These are phyloP conservation scores for Caenorhabditis sp. DNA, from an alignment of 2,888 invertebrate species.

Conservation along the genomic window DNA sequence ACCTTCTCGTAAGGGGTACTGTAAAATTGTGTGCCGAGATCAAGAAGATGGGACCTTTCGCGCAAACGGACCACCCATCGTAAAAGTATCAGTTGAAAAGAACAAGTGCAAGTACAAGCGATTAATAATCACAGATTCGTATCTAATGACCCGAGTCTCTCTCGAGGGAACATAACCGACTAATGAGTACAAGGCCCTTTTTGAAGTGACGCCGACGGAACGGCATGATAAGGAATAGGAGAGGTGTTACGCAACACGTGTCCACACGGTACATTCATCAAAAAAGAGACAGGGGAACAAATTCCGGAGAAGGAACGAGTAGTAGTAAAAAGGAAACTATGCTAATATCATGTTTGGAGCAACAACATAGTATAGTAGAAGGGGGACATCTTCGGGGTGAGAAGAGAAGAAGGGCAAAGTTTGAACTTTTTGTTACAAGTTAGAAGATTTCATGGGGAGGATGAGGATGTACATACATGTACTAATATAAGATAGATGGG, in stretches of 20 bases:
- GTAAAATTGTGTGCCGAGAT: slow-evolving; percentile 39
- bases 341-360: slow-evolving; percentile 56
- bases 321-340: slow-evolving; percentile 46
- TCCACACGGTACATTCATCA: slow-evolving; percentile 44
- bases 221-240: slow-evolving; percentile 38
- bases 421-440: slow-evolving; percentile 53
- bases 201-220: slow-evolving; percentile 47
- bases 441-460: slow-evolving; percentile 6
- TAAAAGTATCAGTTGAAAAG: slow-evolving; percentile 31
- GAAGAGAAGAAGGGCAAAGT: slow-evolving; percentile 16
- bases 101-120: slow-evolving; percentile 48
- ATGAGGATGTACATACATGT: slow-evolving; percentile 6
- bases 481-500: slow-evolving; percentile 14
- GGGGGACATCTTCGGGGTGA: slow-evolving; percentile 1
- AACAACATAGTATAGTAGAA: slow-evolving; percentile 48
- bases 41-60: slow-evolving; percentile 21
- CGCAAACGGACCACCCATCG: slow-evolving; percentile 26
- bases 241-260: slow-evolving; percentile 61
- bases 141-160: slow-evolving; percentile 48
- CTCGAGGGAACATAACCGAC: slow-evolving; percentile 50
- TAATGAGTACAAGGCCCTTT: slow-evolving; percentile 54
- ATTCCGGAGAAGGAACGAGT: slow-evolving; percentile 13
- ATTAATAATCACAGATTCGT: slow-evolving; percentile 60
- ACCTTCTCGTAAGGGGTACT: slow-evolving; percentile 32
- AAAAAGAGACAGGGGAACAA: slow-evolving; percentile 24